These are phyloP conservation scores for Laticauda laticaudata DNA, from an alignment of 2,113 vertebrate genomes.

Conservation along the genomic window DNA sequence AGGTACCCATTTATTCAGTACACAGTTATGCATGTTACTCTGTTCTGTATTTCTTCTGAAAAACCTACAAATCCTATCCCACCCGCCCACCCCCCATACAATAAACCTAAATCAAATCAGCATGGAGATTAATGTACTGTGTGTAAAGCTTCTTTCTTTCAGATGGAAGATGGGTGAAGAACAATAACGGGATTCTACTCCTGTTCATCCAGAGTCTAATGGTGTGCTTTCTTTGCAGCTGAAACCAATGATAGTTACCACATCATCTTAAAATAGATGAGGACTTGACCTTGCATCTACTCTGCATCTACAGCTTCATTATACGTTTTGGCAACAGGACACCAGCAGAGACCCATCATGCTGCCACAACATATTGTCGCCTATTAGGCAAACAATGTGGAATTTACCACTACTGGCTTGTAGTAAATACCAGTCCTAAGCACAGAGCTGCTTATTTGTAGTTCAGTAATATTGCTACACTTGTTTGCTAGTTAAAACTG, in stretches of 20 bases:
- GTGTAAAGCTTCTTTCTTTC: not conserved
- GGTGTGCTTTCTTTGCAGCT: constrained; percentile 71
- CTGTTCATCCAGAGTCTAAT: not conserved
- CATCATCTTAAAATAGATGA: constrained; percentile 89
- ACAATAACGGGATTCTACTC: not conserved
- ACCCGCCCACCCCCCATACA: not conserved
- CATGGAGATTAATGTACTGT: not conserved
- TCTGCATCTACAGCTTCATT: constrained; percentile 6
- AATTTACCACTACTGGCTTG: not conserved
- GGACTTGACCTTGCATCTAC: not conserved
- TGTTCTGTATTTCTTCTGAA: not conserved
- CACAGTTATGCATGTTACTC: not conserved
- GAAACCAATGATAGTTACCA: constrained; percentile 91
- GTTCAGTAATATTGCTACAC: not conserved
- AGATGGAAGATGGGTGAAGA: not conserved
- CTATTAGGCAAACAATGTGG: not conserved
- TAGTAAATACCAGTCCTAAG: not conserved
- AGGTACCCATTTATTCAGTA: constrained; percentile 68
- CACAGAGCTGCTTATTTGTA: not conserved
- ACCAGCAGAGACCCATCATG: constrained; percentile 28
- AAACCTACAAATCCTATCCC: not conserved
- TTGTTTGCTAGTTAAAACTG: not conserved
- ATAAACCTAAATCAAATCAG: not conserved
- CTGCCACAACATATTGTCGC: not conserved
- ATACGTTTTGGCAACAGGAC: constrained; percentile 22